Evolutionary conservation across 1,140 invertebrate genomes (phyloP).

Genomic region (Spodoptera litura): DNA sequence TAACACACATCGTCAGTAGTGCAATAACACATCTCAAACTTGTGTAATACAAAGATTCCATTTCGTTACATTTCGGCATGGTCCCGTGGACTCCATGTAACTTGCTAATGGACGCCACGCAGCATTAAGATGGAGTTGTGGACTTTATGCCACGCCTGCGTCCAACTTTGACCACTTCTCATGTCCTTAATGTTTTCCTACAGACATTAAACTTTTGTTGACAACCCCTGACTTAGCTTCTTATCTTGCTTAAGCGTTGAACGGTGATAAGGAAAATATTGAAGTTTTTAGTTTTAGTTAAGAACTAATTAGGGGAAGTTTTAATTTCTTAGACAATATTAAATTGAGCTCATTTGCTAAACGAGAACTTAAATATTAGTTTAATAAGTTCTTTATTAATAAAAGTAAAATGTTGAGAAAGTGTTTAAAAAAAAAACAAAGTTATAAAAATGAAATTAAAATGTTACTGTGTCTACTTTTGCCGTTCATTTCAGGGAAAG

Average conservation of each 20-base stretch:
- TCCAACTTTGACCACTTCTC: conserved; percentile 66
- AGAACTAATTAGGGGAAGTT: background rate
- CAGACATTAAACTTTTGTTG: conserved; percentile 57
- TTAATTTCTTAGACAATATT: conserved; percentile 1
- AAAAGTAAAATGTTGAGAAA: background rate
- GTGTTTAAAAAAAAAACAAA: background rate
- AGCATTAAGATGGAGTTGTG: conserved; percentile 62
- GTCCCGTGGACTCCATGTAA: conserved; percentile 39
- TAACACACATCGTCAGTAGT: background rate
- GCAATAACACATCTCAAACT: background rate
- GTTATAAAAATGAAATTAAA: background rate
- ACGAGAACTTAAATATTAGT: no score
- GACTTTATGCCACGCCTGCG: conserved; percentile 58
- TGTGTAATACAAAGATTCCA: conserved; percentile 27
- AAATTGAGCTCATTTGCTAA: background rate
- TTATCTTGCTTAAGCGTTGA: conserved; percentile 49
- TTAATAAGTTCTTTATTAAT: no score
- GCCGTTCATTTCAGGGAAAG: background rate
- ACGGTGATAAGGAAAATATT: conserved; percentile 11
- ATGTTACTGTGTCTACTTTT: background rate
- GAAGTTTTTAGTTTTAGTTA: conserved; percentile 1
- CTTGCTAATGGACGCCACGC: conserved; percentile 69
- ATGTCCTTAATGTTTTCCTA: conserved; percentile 67
- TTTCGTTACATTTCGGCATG: conserved; percentile 19
- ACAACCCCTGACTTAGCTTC: conserved; percentile 54